Evolutionary conservation across 2,113 vertebrate genomes (phyloP).

Genomic region (Ciconia maguari): DNA sequence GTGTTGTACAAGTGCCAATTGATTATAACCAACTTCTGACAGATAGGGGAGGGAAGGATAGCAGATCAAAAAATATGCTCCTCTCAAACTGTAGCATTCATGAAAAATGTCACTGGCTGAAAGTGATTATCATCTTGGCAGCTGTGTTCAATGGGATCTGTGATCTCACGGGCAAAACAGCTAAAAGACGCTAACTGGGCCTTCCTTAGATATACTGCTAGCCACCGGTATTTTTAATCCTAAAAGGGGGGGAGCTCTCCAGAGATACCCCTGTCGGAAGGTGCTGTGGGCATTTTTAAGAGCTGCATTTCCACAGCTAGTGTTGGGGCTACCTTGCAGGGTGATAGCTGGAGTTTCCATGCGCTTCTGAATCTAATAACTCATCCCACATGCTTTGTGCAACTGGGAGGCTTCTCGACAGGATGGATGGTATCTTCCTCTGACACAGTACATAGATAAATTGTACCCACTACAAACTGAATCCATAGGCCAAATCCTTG

Average conservation of each 20-base stretch:
- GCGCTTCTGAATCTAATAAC: neutral
- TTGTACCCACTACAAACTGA: neutral
- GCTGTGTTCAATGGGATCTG: neutral
- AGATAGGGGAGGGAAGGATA: neutral
- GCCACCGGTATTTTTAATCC: neutral
- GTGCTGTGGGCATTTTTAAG: neutral
- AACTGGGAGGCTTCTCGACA: neutral
- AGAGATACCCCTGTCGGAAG: neutral
- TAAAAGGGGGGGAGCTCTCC: neutral
- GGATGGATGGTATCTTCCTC: neutral
- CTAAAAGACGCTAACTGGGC: neutral
- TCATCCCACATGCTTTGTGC: neutral
- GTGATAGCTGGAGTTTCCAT: neutral
- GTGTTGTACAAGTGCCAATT: neutral
- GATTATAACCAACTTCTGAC: neutral
- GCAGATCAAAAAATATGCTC: neutral
- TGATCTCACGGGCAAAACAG: neutral
- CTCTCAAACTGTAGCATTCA: neutral
- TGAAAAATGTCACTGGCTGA: neutral
- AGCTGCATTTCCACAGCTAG: neutral
- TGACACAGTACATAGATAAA: neutral
- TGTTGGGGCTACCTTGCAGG: neutral
- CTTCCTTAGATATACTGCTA: neutral
- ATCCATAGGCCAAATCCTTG: neutral
- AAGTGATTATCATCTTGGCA: neutral